Base-by-base conservation (phyloP, 23 tunicate genomes). In the Styela plicata region DNA sequence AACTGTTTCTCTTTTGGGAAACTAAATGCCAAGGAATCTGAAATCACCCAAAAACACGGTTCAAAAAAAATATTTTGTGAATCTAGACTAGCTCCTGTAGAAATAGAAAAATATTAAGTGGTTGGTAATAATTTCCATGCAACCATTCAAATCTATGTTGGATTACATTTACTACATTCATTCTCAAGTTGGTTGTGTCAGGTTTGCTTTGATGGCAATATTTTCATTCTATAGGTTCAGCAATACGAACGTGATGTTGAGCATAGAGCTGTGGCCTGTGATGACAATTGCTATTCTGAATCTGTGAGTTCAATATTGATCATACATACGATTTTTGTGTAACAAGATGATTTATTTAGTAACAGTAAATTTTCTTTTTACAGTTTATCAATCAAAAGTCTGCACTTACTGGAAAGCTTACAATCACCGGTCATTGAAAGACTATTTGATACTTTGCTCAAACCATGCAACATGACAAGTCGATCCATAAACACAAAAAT, bases 251-350 rank as follows among this genome's bases (percentile, higher is more conserved):
- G 31, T 29, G 18, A 67, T 67, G 71, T 67, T 67, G 31, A 67
- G 71, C 24, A 16, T 67, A 17, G 71, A 67, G 18, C 1, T 67
- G 13, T 67, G 71, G 71, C 71, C 71, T 18, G 2, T 67, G 31
- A 67, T 67, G 71, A 67, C 71, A 29, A 18, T 67, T 22, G 31
- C 31, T 16, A 67, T 67, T 67, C 22, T 67, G 22, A 27, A 67
- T 67, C 31, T 67, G 71, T 67, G 31, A 67, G 71, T 67, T 25
- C 57, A 62, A 62, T 21, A 62, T 62, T 62, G 65, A 62, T 62
- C 65, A 62, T n/a, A n/a, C n/a, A n/a, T n/a, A n/a, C n/a, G 57
- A 5, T 44, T 44, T 44, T 44, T 44, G 7, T 5, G 13, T 44
- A 44, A 44, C 57, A 44, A 44, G 13, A 44, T 44, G 57, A 44